A percentile compares a stretch with the other conserved stretches of the same genome.
Evolutionary conservation across 2,797 vertebrate genomes (phyloP).

Genomic region (Buphagus erythrorhynchus): DNA sequence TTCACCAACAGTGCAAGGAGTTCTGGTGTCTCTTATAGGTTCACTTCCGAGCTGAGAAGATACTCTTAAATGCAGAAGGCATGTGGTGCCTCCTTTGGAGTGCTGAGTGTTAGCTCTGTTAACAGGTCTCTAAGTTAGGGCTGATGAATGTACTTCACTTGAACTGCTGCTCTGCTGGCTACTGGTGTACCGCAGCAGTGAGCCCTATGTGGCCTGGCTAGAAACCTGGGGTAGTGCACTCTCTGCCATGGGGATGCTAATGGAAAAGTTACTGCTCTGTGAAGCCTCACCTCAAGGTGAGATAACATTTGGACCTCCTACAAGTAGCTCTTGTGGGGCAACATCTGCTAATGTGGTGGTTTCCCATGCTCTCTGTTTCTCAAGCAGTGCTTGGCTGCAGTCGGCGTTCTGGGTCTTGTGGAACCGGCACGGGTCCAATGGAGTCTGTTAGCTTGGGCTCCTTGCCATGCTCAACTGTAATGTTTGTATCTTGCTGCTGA

Average conservation of each 20-base stretch:
- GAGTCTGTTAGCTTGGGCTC: slow-evolving; percentile 66
- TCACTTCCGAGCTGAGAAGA: neutral
- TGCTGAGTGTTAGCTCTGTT: neutral
- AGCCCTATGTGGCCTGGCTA: neutral
- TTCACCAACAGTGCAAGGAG: neutral
- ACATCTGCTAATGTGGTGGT: slow-evolving; percentile 60
- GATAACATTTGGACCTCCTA: slow-evolving; percentile 63
- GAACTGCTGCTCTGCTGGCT: neutral
- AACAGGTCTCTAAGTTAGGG: neutral
- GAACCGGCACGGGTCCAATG: slow-evolving; percentile 32
- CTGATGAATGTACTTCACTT: neutral
- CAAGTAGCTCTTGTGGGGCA: slow-evolving; percentile 34
- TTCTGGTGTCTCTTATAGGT: neutral
- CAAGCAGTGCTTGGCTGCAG: slow-evolving; percentile 47
- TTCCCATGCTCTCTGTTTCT: slow-evolving; percentile 57
- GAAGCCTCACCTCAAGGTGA: slow-evolving; percentile 45
- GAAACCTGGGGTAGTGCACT: neutral
- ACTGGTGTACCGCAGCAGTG: neutral
- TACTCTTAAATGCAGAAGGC: neutral
- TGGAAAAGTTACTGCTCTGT: neutral
- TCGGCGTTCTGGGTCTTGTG: neutral
- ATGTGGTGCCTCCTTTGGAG: neutral
- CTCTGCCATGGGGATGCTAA: neutral
- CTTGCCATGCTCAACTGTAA: slow-evolving; percentile 8
- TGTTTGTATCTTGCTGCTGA: slow-evolving; percentile 31